Conservation (phyloP, 2,888 invertebrate genomes). For the Sarcophaga carnaria region DNA sequence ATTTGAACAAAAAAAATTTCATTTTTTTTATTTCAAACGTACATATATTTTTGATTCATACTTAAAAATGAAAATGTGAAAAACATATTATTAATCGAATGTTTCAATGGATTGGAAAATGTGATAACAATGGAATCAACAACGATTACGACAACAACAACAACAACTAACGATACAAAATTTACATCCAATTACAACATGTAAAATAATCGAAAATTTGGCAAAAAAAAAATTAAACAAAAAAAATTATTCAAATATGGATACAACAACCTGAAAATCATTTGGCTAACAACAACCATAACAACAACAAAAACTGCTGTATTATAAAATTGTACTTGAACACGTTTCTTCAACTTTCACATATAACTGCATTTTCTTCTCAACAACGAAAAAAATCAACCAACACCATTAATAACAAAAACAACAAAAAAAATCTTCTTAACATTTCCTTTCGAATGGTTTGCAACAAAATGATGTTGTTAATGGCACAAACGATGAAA, state of each 20-base stretch:
- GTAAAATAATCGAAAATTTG: constrained; percentile 54
- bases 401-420: neutral
- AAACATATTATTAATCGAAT: constrained; percentile 12
- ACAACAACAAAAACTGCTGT: constrained; percentile 14
- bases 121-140: constrained; percentile 42
- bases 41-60: constrained; percentile 34
- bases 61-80: constrained; percentile 7
- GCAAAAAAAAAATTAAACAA: constrained; percentile 35
- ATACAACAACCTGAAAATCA: constrained; percentile 26
- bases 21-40: constrained; percentile 36
- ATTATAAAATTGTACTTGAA: constrained; percentile 73
- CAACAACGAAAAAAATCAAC: constrained; percentile 32
- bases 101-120: constrained; percentile 45
- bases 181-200: constrained; percentile 38
- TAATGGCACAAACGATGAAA: constrained; percentile 25
- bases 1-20: constrained; percentile 15
- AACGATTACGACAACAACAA: constrained; percentile 12
- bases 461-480: constrained; percentile 34
- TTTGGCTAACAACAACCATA: constrained; percentile 27
- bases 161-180: constrained; percentile 8
- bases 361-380: constrained; percentile 15
- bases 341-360: constrained; percentile 71
- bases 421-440: constrained; percentile 10
- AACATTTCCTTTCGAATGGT: constrained; percentile 17
- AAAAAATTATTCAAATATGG: constrained; percentile 14